These are phyloP conservation scores for Apteryx mantelli DNA, from an alignment of 2,113 vertebrate species.

Conservation along the genomic window DNA sequence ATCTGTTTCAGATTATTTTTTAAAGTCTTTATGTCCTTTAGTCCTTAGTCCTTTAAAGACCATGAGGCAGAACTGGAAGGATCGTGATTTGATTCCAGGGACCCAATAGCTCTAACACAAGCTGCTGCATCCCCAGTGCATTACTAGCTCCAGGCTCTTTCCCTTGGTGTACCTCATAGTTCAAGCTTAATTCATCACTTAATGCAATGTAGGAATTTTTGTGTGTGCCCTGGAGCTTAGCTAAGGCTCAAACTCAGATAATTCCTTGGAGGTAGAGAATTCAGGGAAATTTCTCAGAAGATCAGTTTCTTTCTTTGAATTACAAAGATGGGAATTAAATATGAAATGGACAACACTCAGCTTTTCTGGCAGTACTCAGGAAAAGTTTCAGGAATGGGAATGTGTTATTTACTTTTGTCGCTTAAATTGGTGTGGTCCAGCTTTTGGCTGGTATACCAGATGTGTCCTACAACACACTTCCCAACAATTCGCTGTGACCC, in stretches of 20 bases:
- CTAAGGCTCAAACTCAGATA: background rate
- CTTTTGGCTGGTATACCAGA: background rate
- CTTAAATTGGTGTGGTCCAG: background rate
- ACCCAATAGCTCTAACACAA: background rate
- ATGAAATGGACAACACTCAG: background rate
- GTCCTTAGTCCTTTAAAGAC: background rate
- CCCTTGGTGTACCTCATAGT: background rate
- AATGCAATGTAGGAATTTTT: background rate
- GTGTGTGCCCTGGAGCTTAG: background rate
- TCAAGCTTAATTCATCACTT: background rate
- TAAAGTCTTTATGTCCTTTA: background rate
- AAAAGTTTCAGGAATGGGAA: background rate
- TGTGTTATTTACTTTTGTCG: background rate
- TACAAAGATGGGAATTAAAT: background rate
- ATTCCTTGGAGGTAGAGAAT: background rate
- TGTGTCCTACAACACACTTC: background rate
- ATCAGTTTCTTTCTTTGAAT: background rate
- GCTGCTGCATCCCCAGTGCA: fast-evolving
- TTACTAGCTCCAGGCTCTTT: background rate
- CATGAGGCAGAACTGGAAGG: fast-evolving
- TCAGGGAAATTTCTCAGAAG: background rate
- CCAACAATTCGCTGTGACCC: fast-evolving
- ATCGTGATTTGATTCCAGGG: background rate
- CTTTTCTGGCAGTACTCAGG: background rate
- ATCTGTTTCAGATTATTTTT: background rate